These are phyloP conservation scores for Drosophila melanogaster DNA, from an alignment of 1,140 invertebrate genomes.

Conservation along the genomic window Release_6_plus_ISO1_MT NT_033779.5:8024001-8024500, in stretches of 20 bases:
- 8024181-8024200: constrained; percentile 39
- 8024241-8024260: constrained; percentile 63
- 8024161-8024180: constrained; percentile 2
- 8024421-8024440: constrained; percentile 21
- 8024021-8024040: too few species aligned
- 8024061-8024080: not conserved
- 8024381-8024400: constrained; percentile 8
- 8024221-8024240: constrained; percentile 72
- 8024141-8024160: constrained; percentile 7
- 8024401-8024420: constrained; percentile 6
- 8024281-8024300: constrained; percentile 67
- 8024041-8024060: too few species aligned
- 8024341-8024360: constrained; percentile 58
- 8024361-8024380: not conserved
- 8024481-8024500: not conserved
- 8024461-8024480: constrained; percentile 7
- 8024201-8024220: constrained; percentile 49
- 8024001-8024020: too few species aligned
- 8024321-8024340: constrained; percentile 30
- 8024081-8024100: not conserved
- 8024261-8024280: constrained; percentile 66
- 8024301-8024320: constrained; percentile 29
- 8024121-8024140: not conserved
- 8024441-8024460: constrained; percentile 4
- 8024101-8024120: not conserved